Conservation (phyloP, 2,888 invertebrate genomes). For the Hemithea aestivaria region DNA sequence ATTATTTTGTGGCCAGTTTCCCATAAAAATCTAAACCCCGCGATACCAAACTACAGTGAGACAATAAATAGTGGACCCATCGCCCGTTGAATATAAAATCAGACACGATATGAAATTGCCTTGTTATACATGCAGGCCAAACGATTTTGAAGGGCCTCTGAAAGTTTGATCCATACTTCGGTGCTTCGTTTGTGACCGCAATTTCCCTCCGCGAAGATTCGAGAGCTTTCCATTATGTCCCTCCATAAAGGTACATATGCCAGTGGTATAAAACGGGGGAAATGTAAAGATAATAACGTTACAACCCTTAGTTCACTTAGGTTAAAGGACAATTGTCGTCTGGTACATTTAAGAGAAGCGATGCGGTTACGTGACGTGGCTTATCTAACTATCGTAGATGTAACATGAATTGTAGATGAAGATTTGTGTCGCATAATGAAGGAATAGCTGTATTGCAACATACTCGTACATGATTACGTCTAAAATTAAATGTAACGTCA, state of each 20-base stretch:
- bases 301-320: slow-evolving; percentile 30
- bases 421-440: too few relatives aligned
- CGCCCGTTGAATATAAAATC: too few relatives aligned
- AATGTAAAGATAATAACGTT: slow-evolving; percentile 47
- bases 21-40: too few relatives aligned
- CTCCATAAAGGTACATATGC: slow-evolving; percentile 23
- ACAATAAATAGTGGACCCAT: background rate
- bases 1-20: too few relatives aligned
- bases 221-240: slow-evolving; percentile 43
- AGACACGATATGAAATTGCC: slow-evolving; percentile 2
- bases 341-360: slow-evolving; percentile 10
- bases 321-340: slow-evolving; percentile 27
- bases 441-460: too few relatives aligned
- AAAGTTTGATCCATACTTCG: slow-evolving; percentile 27
- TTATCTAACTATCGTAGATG: background rate
- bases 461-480: too few relatives aligned
- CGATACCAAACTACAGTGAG: too few relatives aligned
- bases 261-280: slow-evolving; percentile 34
- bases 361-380: slow-evolving; percentile 11
- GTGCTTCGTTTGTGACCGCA: slow-evolving; percentile 37
- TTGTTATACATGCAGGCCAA: slow-evolving; percentile 10
- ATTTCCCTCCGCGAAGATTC: slow-evolving; percentile 41
- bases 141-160: slow-evolving; percentile 10
- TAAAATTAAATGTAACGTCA: too few relatives aligned
- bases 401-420: too few relatives aligned